Conservation (phyloP, 2,888 invertebrate species). For the Chorisops tibialis region DNA sequence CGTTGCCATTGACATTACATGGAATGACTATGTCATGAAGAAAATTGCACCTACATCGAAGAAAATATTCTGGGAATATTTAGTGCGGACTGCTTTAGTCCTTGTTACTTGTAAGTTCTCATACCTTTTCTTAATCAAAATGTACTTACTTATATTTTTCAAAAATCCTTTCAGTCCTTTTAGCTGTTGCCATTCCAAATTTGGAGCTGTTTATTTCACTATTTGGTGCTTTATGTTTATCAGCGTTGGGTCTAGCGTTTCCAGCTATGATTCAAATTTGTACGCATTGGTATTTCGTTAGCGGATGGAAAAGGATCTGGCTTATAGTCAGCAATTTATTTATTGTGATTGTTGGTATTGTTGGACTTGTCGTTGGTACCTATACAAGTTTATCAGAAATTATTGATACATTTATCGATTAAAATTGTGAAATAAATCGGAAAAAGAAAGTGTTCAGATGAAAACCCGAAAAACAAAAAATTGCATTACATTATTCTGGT, state of each 20-base stretch:
- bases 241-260: conserved; percentile 83
- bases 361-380: conserved; percentile 68
- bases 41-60: conserved; percentile 60
- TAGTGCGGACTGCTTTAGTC: conserved; percentile 72
- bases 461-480: neutral
- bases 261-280: conserved; percentile 85
- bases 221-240: conserved; percentile 85
- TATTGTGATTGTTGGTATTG: conserved; percentile 62
- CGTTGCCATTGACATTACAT: conserved; percentile 90
- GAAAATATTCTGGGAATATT: conserved; percentile 70
- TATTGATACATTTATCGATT: conserved; percentile 48
- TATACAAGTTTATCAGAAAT: conserved; percentile 66
- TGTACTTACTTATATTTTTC: neutral
- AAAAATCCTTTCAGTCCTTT: conserved; percentile 59
- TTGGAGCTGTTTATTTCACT: conserved; percentile 76
- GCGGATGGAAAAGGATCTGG: conserved; percentile 56
- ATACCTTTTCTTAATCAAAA: conserved; percentile 1
- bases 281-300: conserved; percentile 71
- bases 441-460: neutral
- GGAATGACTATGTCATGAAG: conserved; percentile 72
- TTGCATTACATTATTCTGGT: conserved; percentile 4
- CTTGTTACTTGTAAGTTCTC: conserved; percentile 78
- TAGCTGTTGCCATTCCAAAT: conserved; percentile 83
- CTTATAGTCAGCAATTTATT: conserved; percentile 62
- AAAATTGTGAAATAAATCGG: neutral